Evolutionary conservation across 2,888 invertebrate species (phyloP).

Genomic region (Gerris lacustris): DNA sequence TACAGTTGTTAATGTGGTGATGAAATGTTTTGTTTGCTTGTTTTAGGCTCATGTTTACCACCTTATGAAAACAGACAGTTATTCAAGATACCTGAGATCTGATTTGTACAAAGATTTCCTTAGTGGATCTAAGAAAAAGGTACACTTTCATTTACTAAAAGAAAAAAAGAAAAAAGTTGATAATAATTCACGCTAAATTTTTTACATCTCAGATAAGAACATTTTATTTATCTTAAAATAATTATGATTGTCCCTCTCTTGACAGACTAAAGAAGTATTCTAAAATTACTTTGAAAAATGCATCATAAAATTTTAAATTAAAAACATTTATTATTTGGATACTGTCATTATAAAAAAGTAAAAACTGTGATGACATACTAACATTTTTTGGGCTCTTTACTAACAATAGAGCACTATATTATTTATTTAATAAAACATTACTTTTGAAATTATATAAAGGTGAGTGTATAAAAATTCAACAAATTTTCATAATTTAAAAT

Average conservation of each 20-base stretch:
- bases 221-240: too few species aligned
- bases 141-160: constrained; percentile 35
- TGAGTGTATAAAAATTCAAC: not conserved
- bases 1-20: too few species aligned
- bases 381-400: not conserved
- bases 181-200: too few species aligned
- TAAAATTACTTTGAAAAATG: not conserved
- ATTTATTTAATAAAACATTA: not conserved
- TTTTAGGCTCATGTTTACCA: constrained; percentile 92
- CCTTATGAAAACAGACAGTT: constrained; percentile 98
- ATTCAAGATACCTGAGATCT: constrained; percentile 91
- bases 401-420: not conserved
- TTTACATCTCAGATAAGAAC: too few species aligned
- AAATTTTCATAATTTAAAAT: not conserved
- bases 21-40: too few species aligned
- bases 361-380: not conserved
- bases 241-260: too few species aligned
- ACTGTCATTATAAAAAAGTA: not conserved
- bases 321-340: not conserved
- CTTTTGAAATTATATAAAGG: not conserved
- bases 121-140: constrained; percentile 93
- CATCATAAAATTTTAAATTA: not conserved
- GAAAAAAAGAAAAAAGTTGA: constrained; percentile 17
- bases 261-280: too few species aligned
- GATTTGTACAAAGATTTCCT: constrained; percentile 97